Conservation (phyloP, 2,113 vertebrate genomes). For the Rhinolophus sinicus region DNA sequence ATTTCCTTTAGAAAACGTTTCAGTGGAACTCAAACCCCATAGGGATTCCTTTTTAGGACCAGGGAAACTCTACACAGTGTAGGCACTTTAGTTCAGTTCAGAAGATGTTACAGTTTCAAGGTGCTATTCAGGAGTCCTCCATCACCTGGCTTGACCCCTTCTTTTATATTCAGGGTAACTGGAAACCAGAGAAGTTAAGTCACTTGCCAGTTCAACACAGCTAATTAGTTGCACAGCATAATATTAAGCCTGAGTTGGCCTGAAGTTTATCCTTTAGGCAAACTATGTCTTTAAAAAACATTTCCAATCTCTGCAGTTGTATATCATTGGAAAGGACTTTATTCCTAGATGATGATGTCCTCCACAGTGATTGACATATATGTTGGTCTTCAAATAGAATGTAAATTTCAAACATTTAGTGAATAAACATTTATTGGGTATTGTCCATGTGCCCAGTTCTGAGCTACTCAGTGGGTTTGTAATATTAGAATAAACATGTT, state of each 20-base stretch:
- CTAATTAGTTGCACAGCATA: not conserved
- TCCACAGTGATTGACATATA: not conserved
- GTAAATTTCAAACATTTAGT: not conserved
- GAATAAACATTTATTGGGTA: not conserved
- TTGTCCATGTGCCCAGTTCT: not conserved
- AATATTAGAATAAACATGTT: not conserved
- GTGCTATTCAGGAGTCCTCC: conserved; percentile 3
- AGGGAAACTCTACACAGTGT: conserved; percentile 41
- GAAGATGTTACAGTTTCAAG: conserved; percentile 39
- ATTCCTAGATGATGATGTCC: not conserved
- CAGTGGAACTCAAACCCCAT: conserved; percentile 44
- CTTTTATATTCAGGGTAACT: conserved; percentile 12
- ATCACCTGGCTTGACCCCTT: conserved; percentile 21
- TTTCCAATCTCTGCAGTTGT: not conserved
- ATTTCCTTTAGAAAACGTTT: conserved; percentile 60
- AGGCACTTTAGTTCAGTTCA: conserved; percentile 50
- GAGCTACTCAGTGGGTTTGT: not conserved
- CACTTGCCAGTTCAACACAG: not conserved
- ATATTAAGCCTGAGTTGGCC: not conserved
- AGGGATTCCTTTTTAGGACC: conserved; percentile 61
- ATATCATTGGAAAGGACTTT: not conserved
- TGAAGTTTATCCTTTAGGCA: conserved; percentile 34
- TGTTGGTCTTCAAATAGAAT: not conserved
- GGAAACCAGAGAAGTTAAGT: not conserved
- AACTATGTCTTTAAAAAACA: conserved; percentile 26